phyloP scores from a whole-genome alignment of 1,140 invertebrate genomes.

The Apis laboriosa region DNA sequence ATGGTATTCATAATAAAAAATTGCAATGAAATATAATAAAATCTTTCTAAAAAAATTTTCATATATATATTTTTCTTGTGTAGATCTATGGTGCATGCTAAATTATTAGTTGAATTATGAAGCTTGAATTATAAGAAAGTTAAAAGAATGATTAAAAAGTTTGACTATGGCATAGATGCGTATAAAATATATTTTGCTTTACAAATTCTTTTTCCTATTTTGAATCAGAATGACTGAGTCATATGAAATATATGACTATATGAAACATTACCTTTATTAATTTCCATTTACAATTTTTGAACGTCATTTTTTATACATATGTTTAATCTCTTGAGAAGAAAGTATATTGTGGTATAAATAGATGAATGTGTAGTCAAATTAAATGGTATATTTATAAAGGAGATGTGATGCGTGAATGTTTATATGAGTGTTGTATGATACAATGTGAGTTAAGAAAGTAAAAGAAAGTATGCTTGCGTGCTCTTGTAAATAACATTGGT shows the following conservation, averaged over 20 bases:
- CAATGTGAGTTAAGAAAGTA: conserved; percentile 12
- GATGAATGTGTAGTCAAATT: conserved; percentile 69
- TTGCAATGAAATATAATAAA: neutral
- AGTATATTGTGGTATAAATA: conserved; percentile 70
- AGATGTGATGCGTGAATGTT: conserved; percentile 58
- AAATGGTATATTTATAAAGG: conserved; percentile 58
- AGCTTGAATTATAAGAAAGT: conserved; percentile 9
- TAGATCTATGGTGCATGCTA: conserved; percentile 17
- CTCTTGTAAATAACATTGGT: conserved; percentile 61
- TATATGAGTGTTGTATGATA: conserved; percentile 47
- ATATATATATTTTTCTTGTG: neutral
- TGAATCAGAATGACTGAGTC: conserved; percentile 39
- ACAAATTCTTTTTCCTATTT: conserved; percentile 45
- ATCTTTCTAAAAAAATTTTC: neutral
- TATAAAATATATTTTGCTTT: conserved; percentile 41
- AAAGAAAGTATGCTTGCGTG: conserved; percentile 57
- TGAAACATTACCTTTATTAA: conserved; percentile 31
- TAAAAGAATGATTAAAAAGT: conserved; percentile 41
- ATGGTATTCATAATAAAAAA: too few species aligned
- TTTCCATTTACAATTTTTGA: conserved; percentile 47
- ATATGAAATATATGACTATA: neutral
- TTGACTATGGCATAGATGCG: conserved; percentile 34
- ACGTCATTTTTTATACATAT: conserved; percentile 52
- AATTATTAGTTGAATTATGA: neutral
- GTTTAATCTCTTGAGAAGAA: conserved; percentile 41